phyloP scores from a whole-genome alignment of 1,140 invertebrate genomes.

The Pseudachorutes palmiensis region DNA sequence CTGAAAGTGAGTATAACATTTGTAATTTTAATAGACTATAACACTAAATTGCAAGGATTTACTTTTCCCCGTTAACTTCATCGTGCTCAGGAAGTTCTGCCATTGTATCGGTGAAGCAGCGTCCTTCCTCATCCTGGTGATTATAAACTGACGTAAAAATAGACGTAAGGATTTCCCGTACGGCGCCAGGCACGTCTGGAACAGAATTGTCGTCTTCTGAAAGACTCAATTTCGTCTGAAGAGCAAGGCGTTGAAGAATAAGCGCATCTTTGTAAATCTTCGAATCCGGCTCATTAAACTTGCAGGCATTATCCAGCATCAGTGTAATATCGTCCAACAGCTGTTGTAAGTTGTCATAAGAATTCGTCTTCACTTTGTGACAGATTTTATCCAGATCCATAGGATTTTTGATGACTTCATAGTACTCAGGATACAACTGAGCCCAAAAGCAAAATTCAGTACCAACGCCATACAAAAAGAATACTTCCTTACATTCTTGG shows the following conservation, averaged over 20 bases:
- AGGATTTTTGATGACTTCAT: slow-evolving; percentile 93
- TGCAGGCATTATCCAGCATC: slow-evolving; percentile 99
- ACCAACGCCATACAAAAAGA: slow-evolving; percentile 15
- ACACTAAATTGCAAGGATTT: too few relatives aligned
- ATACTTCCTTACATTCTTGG: slow-evolving; percentile 59
- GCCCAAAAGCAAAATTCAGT: slow-evolving; percentile 30
- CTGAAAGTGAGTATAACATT: slow-evolving; percentile 43
- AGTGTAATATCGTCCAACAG: slow-evolving; percentile 85
- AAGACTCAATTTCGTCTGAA: slow-evolving; percentile 84
- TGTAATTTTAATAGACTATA: background rate
- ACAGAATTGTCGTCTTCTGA: slow-evolving; percentile 76
- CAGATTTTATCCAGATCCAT: slow-evolving; percentile 95
- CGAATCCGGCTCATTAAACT: slow-evolving; percentile 98
- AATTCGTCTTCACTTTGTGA: slow-evolving; percentile 67
- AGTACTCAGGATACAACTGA: slow-evolving; percentile 92
- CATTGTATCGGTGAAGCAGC: slow-evolving; percentile 93
- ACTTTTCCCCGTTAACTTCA: slow-evolving; percentile 61
- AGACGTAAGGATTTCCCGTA: slow-evolving; percentile 84
- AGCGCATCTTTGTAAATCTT: slow-evolving; percentile 98
- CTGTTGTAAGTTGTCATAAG: slow-evolving; percentile 80
- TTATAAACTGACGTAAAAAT: slow-evolving; percentile 91
- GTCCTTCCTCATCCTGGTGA: slow-evolving; percentile 89
- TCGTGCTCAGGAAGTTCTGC: slow-evolving; percentile 85
- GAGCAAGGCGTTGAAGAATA: slow-evolving; percentile 77
- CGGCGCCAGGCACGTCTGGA: slow-evolving; percentile 76